Percentiles rank a stretch among this genome's conserved stretches.
phyloP scores from a whole-genome alignment of 2,113 vertebrate genomes.

The Atrichornis clamosus region DNA sequence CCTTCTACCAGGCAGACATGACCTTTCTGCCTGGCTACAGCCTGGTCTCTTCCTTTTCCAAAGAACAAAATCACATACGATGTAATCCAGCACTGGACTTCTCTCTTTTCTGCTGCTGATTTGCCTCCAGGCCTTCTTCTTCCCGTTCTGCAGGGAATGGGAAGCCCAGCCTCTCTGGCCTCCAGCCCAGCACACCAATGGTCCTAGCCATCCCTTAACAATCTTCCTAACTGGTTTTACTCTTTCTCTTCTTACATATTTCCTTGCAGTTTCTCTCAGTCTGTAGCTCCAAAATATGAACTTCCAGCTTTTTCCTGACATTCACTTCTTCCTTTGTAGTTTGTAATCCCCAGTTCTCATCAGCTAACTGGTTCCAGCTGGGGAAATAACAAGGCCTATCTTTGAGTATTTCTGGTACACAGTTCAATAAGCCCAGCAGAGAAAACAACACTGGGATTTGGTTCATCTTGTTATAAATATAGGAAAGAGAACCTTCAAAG shows the following conservation, averaged over 20 bases:
- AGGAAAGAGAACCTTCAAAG: background rate
- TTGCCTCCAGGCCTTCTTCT: background rate
- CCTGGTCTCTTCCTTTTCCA: background rate
- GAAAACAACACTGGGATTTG: background rate
- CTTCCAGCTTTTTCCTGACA: background rate
- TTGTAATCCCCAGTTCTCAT: background rate
- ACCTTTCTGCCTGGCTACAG: background rate
- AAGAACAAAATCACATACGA: background rate
- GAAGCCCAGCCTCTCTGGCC: background rate
- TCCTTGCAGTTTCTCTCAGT: background rate
- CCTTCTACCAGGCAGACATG: background rate
- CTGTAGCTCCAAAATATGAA: background rate
- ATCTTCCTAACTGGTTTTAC: background rate
- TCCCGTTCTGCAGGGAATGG: background rate
- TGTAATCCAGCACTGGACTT: background rate
- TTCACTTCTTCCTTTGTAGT: background rate
- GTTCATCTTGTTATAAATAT: background rate
- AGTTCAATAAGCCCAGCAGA: background rate
- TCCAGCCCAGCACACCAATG: background rate
- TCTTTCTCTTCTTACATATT: background rate
- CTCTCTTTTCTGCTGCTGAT: background rate
- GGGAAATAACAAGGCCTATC: background rate
- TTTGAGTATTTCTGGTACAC: background rate
- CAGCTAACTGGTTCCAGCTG: background rate
- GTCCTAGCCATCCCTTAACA: background rate